phyloP scores from a whole-genome alignment of 2,888 invertebrate species.

The Cephus sareptanus region DNA sequence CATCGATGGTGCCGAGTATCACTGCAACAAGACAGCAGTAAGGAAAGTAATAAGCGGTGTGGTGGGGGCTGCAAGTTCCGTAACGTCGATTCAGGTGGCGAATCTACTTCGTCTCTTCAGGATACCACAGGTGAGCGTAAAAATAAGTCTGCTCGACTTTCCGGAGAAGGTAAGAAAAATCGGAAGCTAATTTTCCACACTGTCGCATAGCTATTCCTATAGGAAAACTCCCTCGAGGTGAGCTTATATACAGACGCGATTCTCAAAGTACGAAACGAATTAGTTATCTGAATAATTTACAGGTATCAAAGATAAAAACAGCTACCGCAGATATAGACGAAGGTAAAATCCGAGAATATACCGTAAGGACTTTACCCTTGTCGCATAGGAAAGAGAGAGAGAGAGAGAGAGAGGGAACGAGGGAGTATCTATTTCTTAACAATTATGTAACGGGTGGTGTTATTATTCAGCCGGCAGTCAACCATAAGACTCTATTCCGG shows the following conservation, averaged over 20 bases:
- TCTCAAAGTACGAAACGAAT: neutral
- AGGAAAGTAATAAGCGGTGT: slow-evolving; percentile 90
- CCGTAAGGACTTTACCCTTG: neutral
- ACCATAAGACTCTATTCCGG: slow-evolving; percentile 43
- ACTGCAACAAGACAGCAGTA: slow-evolving; percentile 85
- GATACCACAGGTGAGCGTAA: slow-evolving; percentile 76
- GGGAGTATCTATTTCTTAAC: neutral
- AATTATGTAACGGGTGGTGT: neutral
- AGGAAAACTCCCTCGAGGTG: neutral
- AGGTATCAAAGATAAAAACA: slow-evolving; percentile 16
- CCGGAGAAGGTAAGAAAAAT: neutral
- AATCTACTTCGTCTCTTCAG: slow-evolving; percentile 90
- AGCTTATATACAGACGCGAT: neutral
- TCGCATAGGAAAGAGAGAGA: neutral
- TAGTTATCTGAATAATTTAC: neutral
- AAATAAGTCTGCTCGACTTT: neutral
- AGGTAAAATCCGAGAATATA: neutral
- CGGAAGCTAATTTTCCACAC: neutral
- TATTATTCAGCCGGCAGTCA: slow-evolving; percentile 30
- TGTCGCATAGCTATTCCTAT: neutral
- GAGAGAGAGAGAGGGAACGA: no score
- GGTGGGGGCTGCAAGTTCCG: slow-evolving; percentile 90
- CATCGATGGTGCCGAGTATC: slow-evolving; percentile 88
- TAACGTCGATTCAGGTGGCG: slow-evolving; percentile 96
- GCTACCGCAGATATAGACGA: neutral